Conservation (phyloP, 2,113 vertebrate genomes). For the Dasypus novemcinctus region DNA sequence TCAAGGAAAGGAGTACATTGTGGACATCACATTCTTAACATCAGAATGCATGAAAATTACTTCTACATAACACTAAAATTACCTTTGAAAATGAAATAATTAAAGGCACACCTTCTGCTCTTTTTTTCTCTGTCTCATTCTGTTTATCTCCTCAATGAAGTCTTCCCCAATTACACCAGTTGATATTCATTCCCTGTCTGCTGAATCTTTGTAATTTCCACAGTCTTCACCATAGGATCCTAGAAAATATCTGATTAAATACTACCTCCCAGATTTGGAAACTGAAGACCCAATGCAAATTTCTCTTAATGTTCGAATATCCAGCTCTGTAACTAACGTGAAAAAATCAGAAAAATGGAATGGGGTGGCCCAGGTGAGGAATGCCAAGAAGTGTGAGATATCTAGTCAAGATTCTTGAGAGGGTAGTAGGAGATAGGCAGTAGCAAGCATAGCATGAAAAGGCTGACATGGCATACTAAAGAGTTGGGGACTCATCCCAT, state of each 20-base stretch:
- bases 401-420: accelerated
- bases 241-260: neutral
- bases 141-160: neutral
- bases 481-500: accelerated
- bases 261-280: neutral
- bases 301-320: neutral
- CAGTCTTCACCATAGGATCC: neutral
- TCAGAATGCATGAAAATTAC: neutral
- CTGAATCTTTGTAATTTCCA: neutral
- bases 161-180: neutral
- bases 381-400: neutral
- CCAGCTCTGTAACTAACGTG: neutral
- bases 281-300: neutral
- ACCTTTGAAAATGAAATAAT: neutral
- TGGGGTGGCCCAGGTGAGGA: neutral
- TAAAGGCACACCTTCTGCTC: neutral
- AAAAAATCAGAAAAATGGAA: neutral
- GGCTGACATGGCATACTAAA: accelerated
- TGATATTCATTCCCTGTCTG: neutral
- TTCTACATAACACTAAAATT: neutral
- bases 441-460: neutral
- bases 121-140: neutral
- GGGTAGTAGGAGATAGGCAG: accelerated
- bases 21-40: neutral
- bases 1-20: neutral